Percentiles rank a stretch among this genome's conserved stretches.
Evolutionary conservation across 35 echinoderm and acorn worm genomes (phyloP).

Genomic region (Patiria miniata): DNA sequence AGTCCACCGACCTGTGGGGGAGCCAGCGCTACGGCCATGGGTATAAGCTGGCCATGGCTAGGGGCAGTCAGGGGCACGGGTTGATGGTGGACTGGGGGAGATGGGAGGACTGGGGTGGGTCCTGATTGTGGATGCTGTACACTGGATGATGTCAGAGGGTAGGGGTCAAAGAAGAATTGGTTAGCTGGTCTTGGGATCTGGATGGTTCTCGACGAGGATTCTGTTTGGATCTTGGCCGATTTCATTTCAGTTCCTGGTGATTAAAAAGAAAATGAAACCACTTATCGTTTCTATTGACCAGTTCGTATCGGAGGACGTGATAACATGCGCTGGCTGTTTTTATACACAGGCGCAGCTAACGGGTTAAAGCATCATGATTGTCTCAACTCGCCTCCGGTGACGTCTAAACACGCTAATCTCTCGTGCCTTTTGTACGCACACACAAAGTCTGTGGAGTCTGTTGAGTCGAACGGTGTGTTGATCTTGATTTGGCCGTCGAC

Average conservation of each 20-base stretch:
- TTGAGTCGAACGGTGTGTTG: too few species aligned
- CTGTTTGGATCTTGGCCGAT: conserved; percentile 55
- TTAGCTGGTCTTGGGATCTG: not conserved
- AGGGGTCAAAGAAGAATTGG: conserved; percentile 69
- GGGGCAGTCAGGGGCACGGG: conserved; percentile 32
- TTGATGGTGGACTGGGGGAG: not conserved
- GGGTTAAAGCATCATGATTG: too few species aligned
- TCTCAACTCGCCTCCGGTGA: too few species aligned
- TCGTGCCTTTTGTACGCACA: too few species aligned
- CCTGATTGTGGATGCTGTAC: not conserved
- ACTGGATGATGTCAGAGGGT: not conserved
- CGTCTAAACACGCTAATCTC: too few species aligned
- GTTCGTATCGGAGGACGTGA: too few species aligned
- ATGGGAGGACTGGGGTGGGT: not conserved
- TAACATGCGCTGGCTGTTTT: too few species aligned
- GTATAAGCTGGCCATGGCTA: conserved; percentile 69
- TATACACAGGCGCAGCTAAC: too few species aligned
- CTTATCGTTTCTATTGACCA: too few species aligned
- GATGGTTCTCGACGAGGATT: not conserved
- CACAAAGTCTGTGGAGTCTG: too few species aligned
- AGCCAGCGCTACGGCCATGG: conserved; percentile 84
- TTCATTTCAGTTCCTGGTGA: conserved; percentile 52
- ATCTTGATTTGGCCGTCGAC: too few species aligned
- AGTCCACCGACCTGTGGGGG: conserved; percentile 73
- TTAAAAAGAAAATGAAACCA: conserved; percentile 21